phyloP scores from a whole-genome alignment of 2,113 vertebrate genomes.

The Muscicapa adusta region DNA sequence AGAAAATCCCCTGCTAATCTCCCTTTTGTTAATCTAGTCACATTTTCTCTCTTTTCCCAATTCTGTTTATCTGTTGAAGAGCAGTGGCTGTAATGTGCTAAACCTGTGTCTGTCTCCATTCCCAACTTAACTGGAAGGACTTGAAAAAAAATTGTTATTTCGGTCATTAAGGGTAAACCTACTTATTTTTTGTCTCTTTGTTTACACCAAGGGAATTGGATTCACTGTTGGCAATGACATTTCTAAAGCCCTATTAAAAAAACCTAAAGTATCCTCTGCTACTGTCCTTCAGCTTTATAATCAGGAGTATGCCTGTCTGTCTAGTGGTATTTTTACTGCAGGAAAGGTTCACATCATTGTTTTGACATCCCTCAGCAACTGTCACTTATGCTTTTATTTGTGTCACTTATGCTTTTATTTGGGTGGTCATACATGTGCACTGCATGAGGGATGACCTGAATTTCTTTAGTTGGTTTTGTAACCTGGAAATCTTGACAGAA shows the following conservation, averaged over 20 bases:
- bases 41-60: background rate
- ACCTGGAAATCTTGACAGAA: background rate
- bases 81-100: background rate
- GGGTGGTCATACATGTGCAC: background rate
- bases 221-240: background rate
- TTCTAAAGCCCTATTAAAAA: background rate
- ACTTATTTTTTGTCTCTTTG: background rate
- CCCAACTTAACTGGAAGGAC: background rate
- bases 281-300: background rate
- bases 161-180: background rate
- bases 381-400: constrained; percentile 9
- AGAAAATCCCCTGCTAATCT: background rate
- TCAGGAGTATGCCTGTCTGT: background rate
- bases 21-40: background rate
- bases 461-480: background rate
- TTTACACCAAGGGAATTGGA: background rate
- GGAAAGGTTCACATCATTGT: background rate
- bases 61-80: background rate
- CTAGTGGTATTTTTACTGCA: background rate
- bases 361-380: constrained; percentile 32
- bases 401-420: constrained; percentile 26
- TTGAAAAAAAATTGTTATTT: background rate
- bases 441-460: background rate
- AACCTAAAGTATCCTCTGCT: background rate
- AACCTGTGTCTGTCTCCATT: background rate